Conservation (phyloP, 1,140 invertebrate species). For the Augochlora pura region DNA sequence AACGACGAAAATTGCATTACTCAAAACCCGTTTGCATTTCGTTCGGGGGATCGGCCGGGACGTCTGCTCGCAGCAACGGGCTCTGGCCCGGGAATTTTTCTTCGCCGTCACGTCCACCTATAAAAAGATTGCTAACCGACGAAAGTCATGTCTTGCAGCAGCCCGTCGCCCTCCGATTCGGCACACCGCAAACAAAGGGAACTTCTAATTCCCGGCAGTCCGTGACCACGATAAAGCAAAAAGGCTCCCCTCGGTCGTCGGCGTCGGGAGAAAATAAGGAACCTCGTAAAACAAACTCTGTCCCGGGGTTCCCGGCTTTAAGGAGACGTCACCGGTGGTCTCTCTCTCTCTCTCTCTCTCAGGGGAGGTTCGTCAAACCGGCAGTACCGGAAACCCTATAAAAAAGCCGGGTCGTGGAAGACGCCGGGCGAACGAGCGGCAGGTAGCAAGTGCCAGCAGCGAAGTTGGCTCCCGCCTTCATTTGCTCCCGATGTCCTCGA, state of each 20-base stretch:
- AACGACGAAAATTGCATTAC: constrained; percentile 28
- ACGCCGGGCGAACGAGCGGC: neutral
- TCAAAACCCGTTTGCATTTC: constrained; percentile 21
- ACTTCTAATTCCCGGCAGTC: too few relatives aligned
- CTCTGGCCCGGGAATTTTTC: neutral
- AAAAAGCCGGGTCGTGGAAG: neutral
- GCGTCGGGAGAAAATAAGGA: neutral
- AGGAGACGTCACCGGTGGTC: neutral
- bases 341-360: too few relatives aligned
- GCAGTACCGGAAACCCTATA: neutral
- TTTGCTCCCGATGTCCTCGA: neutral
- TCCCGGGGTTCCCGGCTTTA: too few relatives aligned
- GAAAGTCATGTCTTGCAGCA: too few relatives aligned
- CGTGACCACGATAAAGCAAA: neutral
- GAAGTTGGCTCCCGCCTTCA: neutral
- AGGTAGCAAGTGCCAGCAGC: neutral
- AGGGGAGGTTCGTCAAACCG: neutral
- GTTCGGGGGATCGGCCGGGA: neutral
- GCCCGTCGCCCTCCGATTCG: too few relatives aligned
- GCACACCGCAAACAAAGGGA: too few relatives aligned
- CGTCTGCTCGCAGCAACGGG: neutral
- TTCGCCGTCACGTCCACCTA: neutral
- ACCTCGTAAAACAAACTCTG: neutral
- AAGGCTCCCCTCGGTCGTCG: neutral
- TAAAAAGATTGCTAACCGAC: too few relatives aligned